A percentile compares a stretch with the other conserved stretches of the same genome.
These are phyloP conservation scores for Anoplophora glabripennis DNA, from an alignment of 1,140 invertebrate species.

Conservation along the genomic window DNA sequence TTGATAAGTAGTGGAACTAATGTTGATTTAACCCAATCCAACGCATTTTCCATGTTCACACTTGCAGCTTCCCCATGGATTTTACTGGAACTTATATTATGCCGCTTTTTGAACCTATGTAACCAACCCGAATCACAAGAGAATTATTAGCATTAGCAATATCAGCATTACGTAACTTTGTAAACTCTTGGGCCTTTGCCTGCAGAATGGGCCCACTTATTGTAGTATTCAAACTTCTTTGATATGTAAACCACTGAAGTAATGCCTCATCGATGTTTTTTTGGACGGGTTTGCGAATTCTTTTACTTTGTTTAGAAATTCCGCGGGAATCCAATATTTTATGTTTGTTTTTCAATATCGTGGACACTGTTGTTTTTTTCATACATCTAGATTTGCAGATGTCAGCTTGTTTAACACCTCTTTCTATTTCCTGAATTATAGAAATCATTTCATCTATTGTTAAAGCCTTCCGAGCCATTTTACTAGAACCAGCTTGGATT, in stretches of 20 bases:
- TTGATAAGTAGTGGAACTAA: no score
- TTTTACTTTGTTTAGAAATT: constrained; percentile 1
- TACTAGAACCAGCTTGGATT: not conserved
- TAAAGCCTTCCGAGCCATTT: constrained; percentile 2
- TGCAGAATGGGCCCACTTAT: not conserved
- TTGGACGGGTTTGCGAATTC: not conserved
- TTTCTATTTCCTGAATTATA: constrained; percentile 1
- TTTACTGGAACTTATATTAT: not conserved
- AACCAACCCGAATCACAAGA: constrained; percentile 3
- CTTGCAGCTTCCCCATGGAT: not conserved
- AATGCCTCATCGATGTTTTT: constrained; percentile 5
- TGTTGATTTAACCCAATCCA: no score
- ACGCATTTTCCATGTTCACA: no score
- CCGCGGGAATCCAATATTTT: not conserved
- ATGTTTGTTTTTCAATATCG: no score
- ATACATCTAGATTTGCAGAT: not conserved
- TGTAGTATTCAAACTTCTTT: no score
- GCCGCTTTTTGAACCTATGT: not conserved
- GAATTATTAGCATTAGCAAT: no score
- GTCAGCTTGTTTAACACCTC: no score
- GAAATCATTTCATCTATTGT: not conserved
- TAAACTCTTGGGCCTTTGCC: not conserved
- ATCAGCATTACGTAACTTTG: not conserved
- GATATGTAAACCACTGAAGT: not conserved
- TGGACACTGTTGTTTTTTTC: no score